Evolutionary conservation across 1,140 invertebrate species (phyloP).

Genomic region (Neodiprion virginianus): DNA sequence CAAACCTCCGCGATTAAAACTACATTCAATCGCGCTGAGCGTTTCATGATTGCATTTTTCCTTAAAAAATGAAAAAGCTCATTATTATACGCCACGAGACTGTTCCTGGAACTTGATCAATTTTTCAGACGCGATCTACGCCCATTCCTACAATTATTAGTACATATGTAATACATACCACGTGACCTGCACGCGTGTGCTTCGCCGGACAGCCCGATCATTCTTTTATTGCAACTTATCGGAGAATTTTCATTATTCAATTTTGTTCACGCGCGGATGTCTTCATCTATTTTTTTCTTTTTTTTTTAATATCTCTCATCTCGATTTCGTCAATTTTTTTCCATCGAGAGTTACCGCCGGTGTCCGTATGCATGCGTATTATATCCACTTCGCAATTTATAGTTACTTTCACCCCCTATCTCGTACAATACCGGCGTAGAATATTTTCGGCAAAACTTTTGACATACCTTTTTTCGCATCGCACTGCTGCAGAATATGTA

Average conservation of each 20-base stretch:
- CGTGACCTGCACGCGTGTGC: conserved; percentile 12
- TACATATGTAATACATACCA: neutral
- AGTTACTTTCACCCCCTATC: conserved; percentile 31
- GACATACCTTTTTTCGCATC: conserved; percentile 5
- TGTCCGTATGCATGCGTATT: too few relatives aligned
- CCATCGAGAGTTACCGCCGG: neutral
- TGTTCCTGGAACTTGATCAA: too few relatives aligned
- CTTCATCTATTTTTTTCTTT: conserved; percentile 6
- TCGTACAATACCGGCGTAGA: conserved; percentile 36
- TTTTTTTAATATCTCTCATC: conserved; percentile 9
- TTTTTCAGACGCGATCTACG: too few relatives aligned
- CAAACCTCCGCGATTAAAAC: too few relatives aligned
- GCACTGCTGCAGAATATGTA: neutral
- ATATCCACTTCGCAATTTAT: conserved; percentile 45
- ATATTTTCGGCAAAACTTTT: conserved; percentile 49
- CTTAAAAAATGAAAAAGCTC: too few relatives aligned
- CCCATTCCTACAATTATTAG: too few relatives aligned
- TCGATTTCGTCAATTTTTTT: conserved; percentile 11
- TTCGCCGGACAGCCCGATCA: neutral
- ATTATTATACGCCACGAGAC: too few relatives aligned
- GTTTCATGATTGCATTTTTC: too few relatives aligned
- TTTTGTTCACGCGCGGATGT: neutral
- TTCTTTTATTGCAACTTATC: neutral
- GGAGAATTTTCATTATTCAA: too few relatives aligned
- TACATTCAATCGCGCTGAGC: too few relatives aligned